Conservation (phyloP, 2,797 vertebrate genomes). For the Rachycentron canadum region DNA sequence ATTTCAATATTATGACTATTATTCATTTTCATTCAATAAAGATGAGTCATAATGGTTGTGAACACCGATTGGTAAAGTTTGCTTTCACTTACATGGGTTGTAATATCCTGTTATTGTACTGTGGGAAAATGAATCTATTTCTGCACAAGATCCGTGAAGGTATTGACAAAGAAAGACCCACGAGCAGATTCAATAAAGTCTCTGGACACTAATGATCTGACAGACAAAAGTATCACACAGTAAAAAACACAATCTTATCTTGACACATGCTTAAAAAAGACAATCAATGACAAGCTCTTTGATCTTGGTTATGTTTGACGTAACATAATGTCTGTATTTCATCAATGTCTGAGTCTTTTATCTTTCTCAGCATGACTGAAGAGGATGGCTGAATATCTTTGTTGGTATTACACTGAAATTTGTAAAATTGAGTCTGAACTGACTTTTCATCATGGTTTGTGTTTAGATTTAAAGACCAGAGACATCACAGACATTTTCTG, state of each 20-base stretch:
- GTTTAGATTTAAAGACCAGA: no score
- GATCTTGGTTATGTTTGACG: not conserved
- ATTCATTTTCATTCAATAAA: slow-evolving; percentile 2
- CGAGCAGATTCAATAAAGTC: not conserved
- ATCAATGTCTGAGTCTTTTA: not conserved
- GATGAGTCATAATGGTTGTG: not conserved
- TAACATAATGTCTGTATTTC: not conserved
- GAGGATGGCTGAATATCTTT: not conserved
- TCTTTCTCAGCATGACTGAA: not conserved
- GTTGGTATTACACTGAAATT: not conserved
- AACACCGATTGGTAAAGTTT: no score
- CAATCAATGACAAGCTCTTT: not conserved
- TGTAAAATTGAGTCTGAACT: not conserved
- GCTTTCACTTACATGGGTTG: not conserved
- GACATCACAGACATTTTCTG: not conserved
- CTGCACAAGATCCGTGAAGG: not conserved
- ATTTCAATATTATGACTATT: not conserved
- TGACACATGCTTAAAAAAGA: slow-evolving; percentile 1
- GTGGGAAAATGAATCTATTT: not conserved
- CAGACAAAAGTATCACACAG: not conserved
- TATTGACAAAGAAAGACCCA: not conserved
- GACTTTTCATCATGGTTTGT: not conserved
- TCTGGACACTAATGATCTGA: not conserved
- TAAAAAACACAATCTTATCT: not conserved
- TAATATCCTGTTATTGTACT: not conserved